phyloP scores from a whole-genome alignment of 1,140 invertebrate species.

The Bombus affinis region DNA sequence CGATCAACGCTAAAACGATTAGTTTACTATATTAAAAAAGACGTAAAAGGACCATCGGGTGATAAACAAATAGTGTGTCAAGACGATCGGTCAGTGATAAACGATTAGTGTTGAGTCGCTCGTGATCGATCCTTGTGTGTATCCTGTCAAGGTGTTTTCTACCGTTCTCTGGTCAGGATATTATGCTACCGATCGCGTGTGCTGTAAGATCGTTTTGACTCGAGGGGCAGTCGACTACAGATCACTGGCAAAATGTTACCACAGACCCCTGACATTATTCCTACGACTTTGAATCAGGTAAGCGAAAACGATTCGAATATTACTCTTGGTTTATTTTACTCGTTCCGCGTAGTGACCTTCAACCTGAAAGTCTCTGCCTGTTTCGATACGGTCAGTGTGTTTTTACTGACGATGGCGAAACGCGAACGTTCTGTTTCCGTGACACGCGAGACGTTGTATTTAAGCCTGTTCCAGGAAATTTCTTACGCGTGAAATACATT shows the following conservation, averaged over 20 bases:
- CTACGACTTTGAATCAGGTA: slow-evolving; percentile 76
- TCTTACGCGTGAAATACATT: neutral
- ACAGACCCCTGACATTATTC: slow-evolving; percentile 78
- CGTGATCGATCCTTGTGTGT: slow-evolving; percentile 63
- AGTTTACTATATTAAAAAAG: neutral
- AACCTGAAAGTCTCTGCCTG: slow-evolving; percentile 30
- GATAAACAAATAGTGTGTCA: slow-evolving; percentile 35
- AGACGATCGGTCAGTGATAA: slow-evolving; percentile 28
- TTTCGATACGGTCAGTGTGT: neutral
- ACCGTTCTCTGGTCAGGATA: slow-evolving; percentile 36
- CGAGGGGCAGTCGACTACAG: slow-evolving; percentile 39
- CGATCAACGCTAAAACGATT: slow-evolving; percentile 3
- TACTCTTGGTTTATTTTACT: neutral
- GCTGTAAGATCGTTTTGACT: slow-evolving; percentile 55
- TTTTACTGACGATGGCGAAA: neutral
- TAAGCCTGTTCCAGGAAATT: slow-evolving; percentile 11
- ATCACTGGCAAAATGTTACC: slow-evolving; percentile 73
- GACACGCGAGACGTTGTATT: slow-evolving; percentile 9
- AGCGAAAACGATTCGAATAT: neutral
- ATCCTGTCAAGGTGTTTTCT: slow-evolving; percentile 57
- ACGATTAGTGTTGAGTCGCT: slow-evolving; percentile 43
- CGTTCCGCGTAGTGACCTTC: slow-evolving; percentile 26
- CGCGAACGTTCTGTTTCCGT: neutral
- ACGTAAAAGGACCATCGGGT: neutral
- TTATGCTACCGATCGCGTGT: slow-evolving; percentile 62